phyloP scores from a whole-genome alignment of 2,797 vertebrate species.

The Arremon brunneinucha region DNA sequence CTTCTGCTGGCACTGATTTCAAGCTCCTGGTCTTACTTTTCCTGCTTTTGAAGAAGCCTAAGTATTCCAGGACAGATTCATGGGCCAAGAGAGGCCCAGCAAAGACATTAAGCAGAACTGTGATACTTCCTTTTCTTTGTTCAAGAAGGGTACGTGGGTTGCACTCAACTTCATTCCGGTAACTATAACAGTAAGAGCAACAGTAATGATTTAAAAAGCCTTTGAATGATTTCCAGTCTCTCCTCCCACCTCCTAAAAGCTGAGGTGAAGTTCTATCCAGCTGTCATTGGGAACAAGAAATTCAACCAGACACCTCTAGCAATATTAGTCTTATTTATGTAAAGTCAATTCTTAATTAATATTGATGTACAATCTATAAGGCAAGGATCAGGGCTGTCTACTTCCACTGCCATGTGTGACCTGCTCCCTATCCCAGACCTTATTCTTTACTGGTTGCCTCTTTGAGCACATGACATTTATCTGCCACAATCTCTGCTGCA shows the following conservation, averaged over 20 bases:
- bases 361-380: neutral
- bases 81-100: neutral
- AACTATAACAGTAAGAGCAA: neutral
- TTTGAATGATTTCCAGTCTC: constrained; percentile 44
- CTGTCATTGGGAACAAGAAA: neutral
- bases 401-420: neutral
- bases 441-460: neutral
- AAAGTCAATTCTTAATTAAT: constrained; percentile 1
- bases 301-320: neutral
- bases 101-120: neutral
- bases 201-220: constrained; percentile 12
- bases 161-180: neutral
- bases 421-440: neutral
- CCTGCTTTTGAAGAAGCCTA: neutral
- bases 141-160: neutral
- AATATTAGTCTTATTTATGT: neutral
- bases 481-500: neutral
- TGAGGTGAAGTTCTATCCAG: neutral
- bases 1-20: neutral
- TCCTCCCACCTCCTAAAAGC: constrained; percentile 20
- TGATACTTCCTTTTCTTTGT: constrained; percentile 29
- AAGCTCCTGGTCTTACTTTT: neutral
- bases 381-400: neutral
- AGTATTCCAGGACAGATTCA: neutral
- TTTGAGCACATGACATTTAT: neutral